Percentiles rank a stretch among this genome's conserved stretches.
These are phyloP conservation scores for Leucophenga maculata DNA, from an alignment of 2,888 invertebrate genomes.

Conservation along the genomic window DNA sequence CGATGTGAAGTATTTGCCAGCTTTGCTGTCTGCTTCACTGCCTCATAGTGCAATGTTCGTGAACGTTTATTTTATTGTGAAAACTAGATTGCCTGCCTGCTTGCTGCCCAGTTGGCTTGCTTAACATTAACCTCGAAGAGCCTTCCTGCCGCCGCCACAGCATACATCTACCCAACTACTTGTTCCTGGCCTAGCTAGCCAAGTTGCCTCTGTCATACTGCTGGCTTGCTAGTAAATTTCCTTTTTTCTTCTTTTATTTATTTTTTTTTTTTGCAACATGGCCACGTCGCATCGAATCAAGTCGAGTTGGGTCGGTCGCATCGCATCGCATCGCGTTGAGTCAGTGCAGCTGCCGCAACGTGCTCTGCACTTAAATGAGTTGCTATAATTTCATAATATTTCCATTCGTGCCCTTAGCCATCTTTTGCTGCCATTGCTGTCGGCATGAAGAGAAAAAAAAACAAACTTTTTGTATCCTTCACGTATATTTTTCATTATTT, in stretches of 20 bases:
- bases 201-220: not conserved
- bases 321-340: not conserved
- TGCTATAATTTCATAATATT: conserved; percentile 40
- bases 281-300: too few relatives aligned
- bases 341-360: conserved; percentile 53
- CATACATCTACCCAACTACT: conserved; percentile 16
- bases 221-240: too few relatives aligned
- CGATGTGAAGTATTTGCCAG: conserved; percentile 49
- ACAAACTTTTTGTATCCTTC: conserved; percentile 13
- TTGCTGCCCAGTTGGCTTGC: not conserved
- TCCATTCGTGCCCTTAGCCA: conserved; percentile 27
- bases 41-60: conserved; percentile 1
- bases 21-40: conserved; percentile 48
- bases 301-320: conserved; percentile 1
- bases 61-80: too few relatives aligned
- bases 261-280: too few relatives aligned
- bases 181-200: conserved; percentile 31
- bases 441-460: too few relatives aligned
- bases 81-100: not conserved
- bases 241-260: too few relatives aligned
- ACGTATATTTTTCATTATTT: conserved; percentile 53
- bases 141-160: not conserved
- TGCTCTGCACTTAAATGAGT: conserved; percentile 66
- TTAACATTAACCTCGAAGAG: not conserved
- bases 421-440: not conserved